Evolutionary conservation across 2,888 invertebrate genomes (phyloP), one percentile per base, ranked within the genome.

Genomic region (Acanthopleura granulata): DNA sequence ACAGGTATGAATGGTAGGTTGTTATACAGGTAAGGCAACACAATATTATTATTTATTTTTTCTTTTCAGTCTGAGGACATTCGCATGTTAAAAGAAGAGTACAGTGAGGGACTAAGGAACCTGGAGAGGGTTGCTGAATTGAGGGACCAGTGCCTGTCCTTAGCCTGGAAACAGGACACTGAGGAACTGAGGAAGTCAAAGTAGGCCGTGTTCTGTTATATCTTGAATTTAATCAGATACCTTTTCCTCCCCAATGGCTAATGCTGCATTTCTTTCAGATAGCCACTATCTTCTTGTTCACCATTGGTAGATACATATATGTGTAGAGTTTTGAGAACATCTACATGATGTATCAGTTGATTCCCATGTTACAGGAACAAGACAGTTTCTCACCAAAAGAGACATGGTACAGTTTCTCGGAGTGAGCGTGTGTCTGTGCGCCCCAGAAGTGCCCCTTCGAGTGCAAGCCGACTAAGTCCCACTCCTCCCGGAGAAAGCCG

Each of bases 51-150:
- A 22, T 57, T 18, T 57, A 22, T 57, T 18, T 29, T 40, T 71
- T 66, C 16, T 57, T 73, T 76, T n/a, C 82, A 90, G 90, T 90
- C 90, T 84, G 89, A 90, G 80, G 91, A 91, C 79, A 87, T 90
- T 49, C 77, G 87, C 22, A 78, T 88, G 71, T 78, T 91, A 77
- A 86, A 86, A 76, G 84, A 88, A 71, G 90, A 90, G 78, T 78
- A 87, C 40, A 78, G 82, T 57, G 78, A 79, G 57, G 90, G 89
- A 4, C 72, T 85, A 12, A 83, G 86, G 18, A 85, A 85, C 77
- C 79, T 90, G 72, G 85, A 89, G 66, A 86, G 86, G 76, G 84
- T 90, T 27, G 86, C 87, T 0, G 82, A 81, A 50, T 82, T 91
- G 16, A 79, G 90, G 49, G 89, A 91, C 78, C 89, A 91, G 79